Evolutionary conservation across 2,113 vertebrate genomes (phyloP), one percentile per base, ranked within the genome.

Genomic region (Amia ocellicauda): DNA sequence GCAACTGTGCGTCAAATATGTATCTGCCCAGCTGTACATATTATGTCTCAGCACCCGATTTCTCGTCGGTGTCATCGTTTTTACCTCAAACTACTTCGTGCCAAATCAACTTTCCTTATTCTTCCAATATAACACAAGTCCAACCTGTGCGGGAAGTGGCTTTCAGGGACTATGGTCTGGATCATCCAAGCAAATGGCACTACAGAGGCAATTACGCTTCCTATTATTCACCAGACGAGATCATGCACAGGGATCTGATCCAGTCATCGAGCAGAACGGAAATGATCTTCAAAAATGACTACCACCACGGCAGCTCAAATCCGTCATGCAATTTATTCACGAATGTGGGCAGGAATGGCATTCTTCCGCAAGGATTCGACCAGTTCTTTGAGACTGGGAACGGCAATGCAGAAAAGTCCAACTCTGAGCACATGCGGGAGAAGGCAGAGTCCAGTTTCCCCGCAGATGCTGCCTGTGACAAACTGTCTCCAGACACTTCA

Each of bases 131-230:
- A 80, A 87, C 92, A 67, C 96, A 97, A 77, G 92, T 97, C 85
- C 94, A 97, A 89, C 94, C 96, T 77, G 94, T 96, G 78, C 93
- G 95, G 19, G 95, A 99, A 79, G 93, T 96, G 79, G 89, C 94
- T 82, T 98, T 98, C 88, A 93, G 96, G 81, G 96, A 97, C 88
- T 98, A 97, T 84, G 92, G 93, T 86, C 90, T 97, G 85, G 95
- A 97, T 79, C 93, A 94, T 83, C 88, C 92, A 74, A 93, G 92
- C 86, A 97, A 96, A 94, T 95, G 93, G 80, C 91, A 93, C 84
- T 96, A 95, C 28, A 89, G 94, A 82, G 86, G 92, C 80, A 93
- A 92, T 84, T 98, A 96, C 83, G 89, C 92, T 72, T 93, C 94
- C 47, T 96, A 94, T 83, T 98, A 97, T 85, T 92, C 95, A 9